phyloP scores from a whole-genome alignment of 2,888 invertebrate genomes.

The Thymelicus sylvestris region DNA sequence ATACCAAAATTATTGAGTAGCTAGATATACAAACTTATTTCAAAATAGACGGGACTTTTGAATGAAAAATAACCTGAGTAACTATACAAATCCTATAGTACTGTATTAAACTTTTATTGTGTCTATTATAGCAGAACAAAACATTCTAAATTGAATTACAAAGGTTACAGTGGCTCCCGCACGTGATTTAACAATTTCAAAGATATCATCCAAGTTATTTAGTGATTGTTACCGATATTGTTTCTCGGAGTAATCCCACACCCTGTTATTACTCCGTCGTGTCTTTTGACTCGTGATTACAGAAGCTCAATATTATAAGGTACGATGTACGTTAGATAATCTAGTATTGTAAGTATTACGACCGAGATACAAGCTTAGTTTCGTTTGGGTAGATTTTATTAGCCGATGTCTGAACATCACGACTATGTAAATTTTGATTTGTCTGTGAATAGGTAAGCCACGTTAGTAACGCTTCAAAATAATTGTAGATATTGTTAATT shows the following conservation, averaged over 20 bases:
- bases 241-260: slow-evolving; percentile 60
- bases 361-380: slow-evolving; percentile 54
- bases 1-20: slow-evolving; percentile 19
- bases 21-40: slow-evolving; percentile 5
- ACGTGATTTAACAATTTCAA: slow-evolving; percentile 60
- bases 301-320: slow-evolving; percentile 43
- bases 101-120: slow-evolving; percentile 12
- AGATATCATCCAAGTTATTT: slow-evolving; percentile 42
- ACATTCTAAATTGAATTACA: slow-evolving; percentile 56
- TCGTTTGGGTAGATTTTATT: slow-evolving; percentile 57
- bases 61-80: slow-evolving; percentile 21
- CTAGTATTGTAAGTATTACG: slow-evolving; percentile 49
- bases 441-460: background rate
- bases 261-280: slow-evolving; percentile 75
- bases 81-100: background rate
- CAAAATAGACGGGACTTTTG: slow-evolving; percentile 15
- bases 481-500: too few relatives aligned
- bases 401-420: slow-evolving; percentile 52
- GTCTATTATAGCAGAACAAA: slow-evolving; percentile 13
- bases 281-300: slow-evolving; percentile 73
- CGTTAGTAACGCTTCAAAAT: background rate
- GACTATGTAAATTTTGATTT: slow-evolving; percentile 52
- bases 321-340: slow-evolving; percentile 51
- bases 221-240: slow-evolving; percentile 54
- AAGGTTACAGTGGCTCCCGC: slow-evolving; percentile 56